A percentile compares a stretch with the other conserved stretches of the same genome.
These are phyloP conservation scores for Eleutherodactylus coqui DNA, from an alignment of 2,797 vertebrate species.

Conservation along the genomic window DNA sequence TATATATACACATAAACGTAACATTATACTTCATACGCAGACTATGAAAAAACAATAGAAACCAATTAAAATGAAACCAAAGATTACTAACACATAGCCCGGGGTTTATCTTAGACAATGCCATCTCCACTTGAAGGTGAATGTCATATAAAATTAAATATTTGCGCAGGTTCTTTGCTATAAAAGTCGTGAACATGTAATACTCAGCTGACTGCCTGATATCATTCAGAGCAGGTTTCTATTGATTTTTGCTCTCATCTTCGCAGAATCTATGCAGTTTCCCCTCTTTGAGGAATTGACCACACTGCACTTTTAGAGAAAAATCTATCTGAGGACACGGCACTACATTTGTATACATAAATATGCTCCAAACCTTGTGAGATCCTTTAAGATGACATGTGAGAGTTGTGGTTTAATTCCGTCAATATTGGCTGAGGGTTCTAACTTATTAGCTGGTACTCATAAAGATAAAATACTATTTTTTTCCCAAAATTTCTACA, in stretches of 20 bases:
- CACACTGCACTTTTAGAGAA: conserved; percentile 38
- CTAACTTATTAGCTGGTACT: no score
- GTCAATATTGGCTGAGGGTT: background rate
- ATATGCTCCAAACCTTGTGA: conserved; percentile 10
- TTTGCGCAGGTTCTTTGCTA: background rate
- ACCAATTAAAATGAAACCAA: background rate
- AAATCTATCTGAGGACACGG: conserved; percentile 49
- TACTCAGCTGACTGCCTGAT: conserved; percentile 1
- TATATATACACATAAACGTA: no score
- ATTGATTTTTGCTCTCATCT: conserved; percentile 45
- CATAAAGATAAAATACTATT: background rate
- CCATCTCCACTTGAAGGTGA: background rate
- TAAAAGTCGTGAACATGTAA: conserved; percentile 13
- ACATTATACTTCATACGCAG: no score
- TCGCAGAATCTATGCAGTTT: conserved; percentile 46
- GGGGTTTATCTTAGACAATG: background rate
- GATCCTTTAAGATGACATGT: conserved; percentile 14
- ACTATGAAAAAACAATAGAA: background rate
- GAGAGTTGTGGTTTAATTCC: conserved; percentile 15
- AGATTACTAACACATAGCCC: background rate
- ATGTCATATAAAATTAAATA: conserved; percentile 3
- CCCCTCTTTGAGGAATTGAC: conserved; percentile 47
- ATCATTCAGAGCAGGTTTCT: conserved; percentile 44
- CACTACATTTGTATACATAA: conserved; percentile 47
- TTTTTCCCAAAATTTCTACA: no score